Conservation (phyloP, 2,888 invertebrate genomes). For the Odontothrips loti region DNA sequence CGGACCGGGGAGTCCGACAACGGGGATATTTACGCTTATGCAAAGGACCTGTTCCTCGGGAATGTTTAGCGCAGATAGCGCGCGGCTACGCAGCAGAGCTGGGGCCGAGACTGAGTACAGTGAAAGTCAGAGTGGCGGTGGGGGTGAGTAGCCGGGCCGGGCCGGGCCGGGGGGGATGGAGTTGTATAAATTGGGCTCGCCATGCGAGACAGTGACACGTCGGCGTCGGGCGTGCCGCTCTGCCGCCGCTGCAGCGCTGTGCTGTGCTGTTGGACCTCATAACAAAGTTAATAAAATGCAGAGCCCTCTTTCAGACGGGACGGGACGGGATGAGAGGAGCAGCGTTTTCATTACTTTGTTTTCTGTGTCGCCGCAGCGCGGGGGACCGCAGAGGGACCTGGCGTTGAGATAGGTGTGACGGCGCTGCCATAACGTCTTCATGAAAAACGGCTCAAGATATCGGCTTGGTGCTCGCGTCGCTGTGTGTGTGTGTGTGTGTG, state of each 20-base stretch:
- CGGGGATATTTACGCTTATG: conserved; percentile 20
- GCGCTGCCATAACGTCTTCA: neutral
- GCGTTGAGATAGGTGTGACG: neutral
- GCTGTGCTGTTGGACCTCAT: neutral
- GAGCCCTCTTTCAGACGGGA: neutral
- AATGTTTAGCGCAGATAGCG: conserved; percentile 18
- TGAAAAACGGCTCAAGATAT: conserved; percentile 11
- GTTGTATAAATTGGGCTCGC: neutral
- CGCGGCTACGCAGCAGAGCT: neutral
- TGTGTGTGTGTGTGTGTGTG: too few relatives aligned
- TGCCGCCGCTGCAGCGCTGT: neutral
- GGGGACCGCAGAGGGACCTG: neutral
- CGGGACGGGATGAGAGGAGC: too few relatives aligned
- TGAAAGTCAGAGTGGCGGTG: neutral
- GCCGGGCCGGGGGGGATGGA: neutral
- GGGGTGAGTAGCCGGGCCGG: neutral
- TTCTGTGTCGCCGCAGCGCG: neutral
- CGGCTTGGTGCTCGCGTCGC: neutral
- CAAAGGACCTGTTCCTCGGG: conserved; percentile 16
- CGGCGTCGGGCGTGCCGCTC: neutral
- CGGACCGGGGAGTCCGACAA: neutral
- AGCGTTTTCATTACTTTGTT: neutral
- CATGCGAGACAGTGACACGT: too few relatives aligned
- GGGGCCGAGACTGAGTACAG: neutral
- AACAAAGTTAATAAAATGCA: conserved; percentile 6